A percentile compares a stretch with the other conserved stretches of the same genome.
Evolutionary conservation across 2,888 invertebrate genomes (phyloP).

Genomic region (Operophtera brumata): DNA sequence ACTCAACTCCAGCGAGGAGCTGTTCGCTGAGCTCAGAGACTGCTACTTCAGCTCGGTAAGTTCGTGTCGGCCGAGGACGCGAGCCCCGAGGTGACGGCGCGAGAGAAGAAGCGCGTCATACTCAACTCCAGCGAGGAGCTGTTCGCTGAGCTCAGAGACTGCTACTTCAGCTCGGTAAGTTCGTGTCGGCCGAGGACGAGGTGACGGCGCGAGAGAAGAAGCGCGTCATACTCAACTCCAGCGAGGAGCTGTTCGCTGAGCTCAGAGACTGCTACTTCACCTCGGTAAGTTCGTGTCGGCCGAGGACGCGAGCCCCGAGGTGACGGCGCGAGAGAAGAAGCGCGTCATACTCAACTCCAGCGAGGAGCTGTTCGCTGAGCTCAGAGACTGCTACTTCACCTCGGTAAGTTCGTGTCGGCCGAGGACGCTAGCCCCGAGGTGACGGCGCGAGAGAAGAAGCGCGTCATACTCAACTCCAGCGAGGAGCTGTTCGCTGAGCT

Average conservation of each 20-base stretch:
- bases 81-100: slow-evolving; percentile 76
- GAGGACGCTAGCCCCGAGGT: slow-evolving; percentile 82
- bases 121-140: slow-evolving; percentile 94
- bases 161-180: slow-evolving; percentile 92
- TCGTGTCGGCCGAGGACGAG: slow-evolving; percentile 84
- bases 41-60: slow-evolving; percentile 92
- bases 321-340: slow-evolving; percentile 83
- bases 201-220: slow-evolving; percentile 84
- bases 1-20: slow-evolving; percentile 93
- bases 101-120: slow-evolving; percentile 87
- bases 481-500: slow-evolving; percentile 94
- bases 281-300: slow-evolving; percentile 86
- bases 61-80: slow-evolving; percentile 86
- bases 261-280: slow-evolving; percentile 96
- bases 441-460: slow-evolving; percentile 83
- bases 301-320: slow-evolving; percentile 82
- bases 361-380: slow-evolving; percentile 93
- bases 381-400: slow-evolving; percentile 96
- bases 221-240: slow-evolving; percentile 91
- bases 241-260: slow-evolving; percentile 93
- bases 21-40: slow-evolving; percentile 94
- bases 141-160: slow-evolving; percentile 94
- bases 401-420: slow-evolving; percentile 86
- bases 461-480: slow-evolving; percentile 91
- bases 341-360: slow-evolving; percentile 92